Evolutionary conservation across 2,888 invertebrate species (phyloP).

Genomic region (Hoplodrina ambigua): DNA sequence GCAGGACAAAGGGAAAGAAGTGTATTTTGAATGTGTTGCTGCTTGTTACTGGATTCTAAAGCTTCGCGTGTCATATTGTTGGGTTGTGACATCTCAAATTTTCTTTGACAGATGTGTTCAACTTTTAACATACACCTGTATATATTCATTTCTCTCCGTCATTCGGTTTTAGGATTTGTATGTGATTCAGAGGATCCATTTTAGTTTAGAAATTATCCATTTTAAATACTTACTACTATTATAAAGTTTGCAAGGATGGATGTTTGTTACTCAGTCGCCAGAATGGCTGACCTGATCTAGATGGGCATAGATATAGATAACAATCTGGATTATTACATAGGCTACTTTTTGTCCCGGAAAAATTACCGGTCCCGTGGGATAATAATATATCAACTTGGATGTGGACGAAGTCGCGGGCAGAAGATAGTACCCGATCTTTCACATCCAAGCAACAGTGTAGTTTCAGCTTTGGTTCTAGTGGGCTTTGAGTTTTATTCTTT

Average conservation of each 20-base stretch:
- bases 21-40: constrained; percentile 28
- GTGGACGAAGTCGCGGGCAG: too few species aligned
- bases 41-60: constrained; percentile 31
- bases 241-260: too few species aligned
- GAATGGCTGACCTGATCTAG: too few species aligned
- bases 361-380: too few species aligned
- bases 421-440: not conserved
- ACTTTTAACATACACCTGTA: not conserved
- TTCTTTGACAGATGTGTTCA: not conserved
- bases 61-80: constrained; percentile 2
- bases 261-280: too few species aligned
- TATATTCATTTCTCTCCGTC: too few species aligned
- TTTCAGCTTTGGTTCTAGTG: not conserved
- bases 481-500: not conserved
- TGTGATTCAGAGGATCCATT: not conserved
- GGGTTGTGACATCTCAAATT: not conserved
- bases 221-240: not conserved
- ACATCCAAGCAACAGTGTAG: not conserved
- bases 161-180: not conserved
- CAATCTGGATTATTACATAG: too few species aligned
- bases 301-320: too few species aligned
- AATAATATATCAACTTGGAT: too few species aligned
- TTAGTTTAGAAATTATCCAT: not conserved
- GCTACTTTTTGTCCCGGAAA: too few species aligned
- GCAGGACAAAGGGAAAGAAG: constrained; percentile 37